Evolutionary conservation across 2,888 invertebrate genomes (phyloP).

Genomic region (Rhopalosiphum nymphaeae): DNA sequence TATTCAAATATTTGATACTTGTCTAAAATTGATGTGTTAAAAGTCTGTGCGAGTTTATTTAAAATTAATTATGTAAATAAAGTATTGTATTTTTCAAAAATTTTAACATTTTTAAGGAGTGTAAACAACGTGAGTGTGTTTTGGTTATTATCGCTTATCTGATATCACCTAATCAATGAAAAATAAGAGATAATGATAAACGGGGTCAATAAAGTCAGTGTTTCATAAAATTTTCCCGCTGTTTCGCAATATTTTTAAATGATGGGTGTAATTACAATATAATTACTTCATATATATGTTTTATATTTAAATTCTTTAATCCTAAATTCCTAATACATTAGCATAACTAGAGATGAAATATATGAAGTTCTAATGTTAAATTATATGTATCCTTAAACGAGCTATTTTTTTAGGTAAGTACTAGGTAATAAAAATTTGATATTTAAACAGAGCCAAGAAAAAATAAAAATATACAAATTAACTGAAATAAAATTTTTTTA

Average conservation of each 20-base stretch:
- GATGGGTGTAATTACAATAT: neutral
- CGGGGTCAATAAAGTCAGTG: neutral
- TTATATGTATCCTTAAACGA: neutral
- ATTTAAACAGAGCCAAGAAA: neutral
- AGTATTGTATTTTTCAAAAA: conserved; percentile 31
- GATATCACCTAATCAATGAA: conserved; percentile 47
- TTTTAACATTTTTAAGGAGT: conserved; percentile 57
- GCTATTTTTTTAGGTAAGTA: too few species aligned
- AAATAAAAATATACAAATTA: neutral
- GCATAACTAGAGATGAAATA: neutral
- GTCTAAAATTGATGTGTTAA: neutral
- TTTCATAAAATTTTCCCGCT: neutral
- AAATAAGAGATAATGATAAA: neutral
- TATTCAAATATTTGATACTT: neutral
- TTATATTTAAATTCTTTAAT: neutral
- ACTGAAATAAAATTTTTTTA: neutral
- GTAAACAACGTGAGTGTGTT: conserved; percentile 62
- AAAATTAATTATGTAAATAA: conserved; percentile 6
- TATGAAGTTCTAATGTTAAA: neutral
- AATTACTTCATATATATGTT: neutral
- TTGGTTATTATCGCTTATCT: conserved; percentile 32
- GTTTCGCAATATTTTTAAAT: neutral
- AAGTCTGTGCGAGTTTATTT: neutral
- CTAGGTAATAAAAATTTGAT: neutral
- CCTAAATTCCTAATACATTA: neutral